Conservation (phyloP, 2,888 invertebrate genomes). For the Notocelia uddmanniana region DNA sequence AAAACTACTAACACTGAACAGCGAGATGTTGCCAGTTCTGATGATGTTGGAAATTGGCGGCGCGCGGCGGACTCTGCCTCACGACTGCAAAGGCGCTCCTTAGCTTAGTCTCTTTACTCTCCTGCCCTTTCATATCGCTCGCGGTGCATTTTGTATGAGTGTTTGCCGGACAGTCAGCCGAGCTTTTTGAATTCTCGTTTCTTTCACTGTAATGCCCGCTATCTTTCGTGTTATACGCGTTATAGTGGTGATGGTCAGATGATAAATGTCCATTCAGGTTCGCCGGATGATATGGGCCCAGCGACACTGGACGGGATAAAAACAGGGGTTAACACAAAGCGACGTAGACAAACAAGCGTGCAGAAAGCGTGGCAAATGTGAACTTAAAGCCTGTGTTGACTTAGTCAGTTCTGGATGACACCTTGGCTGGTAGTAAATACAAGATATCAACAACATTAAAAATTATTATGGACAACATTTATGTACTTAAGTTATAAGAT, state of each 20-base stretch:
- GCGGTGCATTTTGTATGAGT: conserved; percentile 80
- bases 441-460: not conserved
- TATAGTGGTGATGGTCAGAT: conserved; percentile 78
- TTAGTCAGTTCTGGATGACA: conserved; percentile 27
- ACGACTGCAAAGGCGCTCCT: conserved; percentile 88
- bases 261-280: conserved; percentile 80
- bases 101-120: conserved; percentile 82
- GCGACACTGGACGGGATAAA: conserved; percentile 78
- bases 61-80: conserved; percentile 86
- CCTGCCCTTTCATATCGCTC: conserved; percentile 75
- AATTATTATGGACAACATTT: not conserved
- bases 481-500: not conserved
- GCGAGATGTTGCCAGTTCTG: conserved; percentile 88
- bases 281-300: conserved; percentile 82
- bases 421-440: conserved; percentile 1
- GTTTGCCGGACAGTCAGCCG: conserved; percentile 80
- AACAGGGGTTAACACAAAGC: conserved; percentile 78
- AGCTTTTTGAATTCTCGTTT: conserved; percentile 75
- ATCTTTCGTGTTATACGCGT: conserved; percentile 83
- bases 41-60: conserved; percentile 69
- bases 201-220: conserved; percentile 82
- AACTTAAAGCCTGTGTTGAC: conserved; percentile 57
- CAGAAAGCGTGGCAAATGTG: conserved; percentile 67
- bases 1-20: conserved; percentile 88
- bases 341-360: conserved; percentile 81